phyloP scores from a whole-genome alignment of 2,113 vertebrate species.

The Mobula birostris region DNA sequence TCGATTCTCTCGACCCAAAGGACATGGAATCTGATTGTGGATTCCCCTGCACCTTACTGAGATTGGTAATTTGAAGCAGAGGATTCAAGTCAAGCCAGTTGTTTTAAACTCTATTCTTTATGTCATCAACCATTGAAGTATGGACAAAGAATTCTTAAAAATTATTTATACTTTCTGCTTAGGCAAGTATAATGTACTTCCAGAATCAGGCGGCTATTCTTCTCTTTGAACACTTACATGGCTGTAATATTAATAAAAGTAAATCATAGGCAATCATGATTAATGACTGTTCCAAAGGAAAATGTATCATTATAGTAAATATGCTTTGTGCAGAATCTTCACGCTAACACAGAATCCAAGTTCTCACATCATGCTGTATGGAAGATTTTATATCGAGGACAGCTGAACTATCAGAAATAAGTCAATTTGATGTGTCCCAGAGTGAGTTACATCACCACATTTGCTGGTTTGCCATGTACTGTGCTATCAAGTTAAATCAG shows the following conservation, averaged over 20 bases:
- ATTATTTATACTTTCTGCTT: neutral
- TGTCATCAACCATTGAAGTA: neutral
- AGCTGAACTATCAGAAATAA: conserved; percentile 20
- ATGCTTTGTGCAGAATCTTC: neutral
- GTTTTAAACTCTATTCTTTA: neutral
- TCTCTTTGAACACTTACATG: neutral
- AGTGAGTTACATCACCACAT: neutral
- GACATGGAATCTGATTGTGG: neutral
- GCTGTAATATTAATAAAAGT: conserved; percentile 14
- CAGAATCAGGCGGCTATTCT: neutral
- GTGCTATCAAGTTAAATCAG: neutral
- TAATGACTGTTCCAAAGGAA: neutral
- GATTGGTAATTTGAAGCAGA: neutral
- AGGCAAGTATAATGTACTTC: neutral
- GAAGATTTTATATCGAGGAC: conserved; percentile 1
- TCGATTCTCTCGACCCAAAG: neutral
- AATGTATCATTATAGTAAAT: neutral
- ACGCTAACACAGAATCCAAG: neutral
- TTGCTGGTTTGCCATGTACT: neutral
- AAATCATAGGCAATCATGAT: neutral
- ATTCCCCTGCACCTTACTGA: neutral
- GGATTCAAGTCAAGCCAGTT: too few species aligned
- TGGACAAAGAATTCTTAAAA: neutral
- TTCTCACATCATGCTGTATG: neutral
- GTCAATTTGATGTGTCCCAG: neutral